Evolutionary conservation across 2,888 invertebrate genomes (phyloP).

Genomic region (Macaria notata): DNA sequence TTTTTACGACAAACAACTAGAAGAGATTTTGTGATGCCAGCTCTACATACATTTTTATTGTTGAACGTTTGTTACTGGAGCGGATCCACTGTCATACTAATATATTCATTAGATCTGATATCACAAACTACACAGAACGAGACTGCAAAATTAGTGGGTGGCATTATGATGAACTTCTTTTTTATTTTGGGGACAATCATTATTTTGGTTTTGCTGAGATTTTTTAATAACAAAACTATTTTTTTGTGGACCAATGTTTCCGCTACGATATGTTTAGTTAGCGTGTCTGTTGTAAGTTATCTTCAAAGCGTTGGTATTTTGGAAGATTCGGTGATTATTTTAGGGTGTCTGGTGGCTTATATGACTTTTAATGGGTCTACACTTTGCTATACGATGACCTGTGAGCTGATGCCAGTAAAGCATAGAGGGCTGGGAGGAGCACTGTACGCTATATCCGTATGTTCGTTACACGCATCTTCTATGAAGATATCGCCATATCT

Average conservation of each 20-base stretch:
- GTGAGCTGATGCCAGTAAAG: slow-evolving; percentile 28
- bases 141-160: neutral
- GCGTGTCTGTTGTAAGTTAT: neutral
- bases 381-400: slow-evolving; percentile 8
- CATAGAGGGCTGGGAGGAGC: slow-evolving; percentile 24
- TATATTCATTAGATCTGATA: slow-evolving; percentile 9
- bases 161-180: neutral
- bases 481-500: slow-evolving; percentile 24
- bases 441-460: slow-evolving; percentile 10
- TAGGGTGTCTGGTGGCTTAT: neutral
- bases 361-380: neutral
- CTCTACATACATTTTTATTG: neutral
- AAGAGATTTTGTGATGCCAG: slow-evolving; percentile 4
- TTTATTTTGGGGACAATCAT: neutral
- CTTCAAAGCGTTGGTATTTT: slow-evolving; percentile 8
- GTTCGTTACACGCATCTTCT: slow-evolving; percentile 13
- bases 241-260: slow-evolving; percentile 14
- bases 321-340: neutral
- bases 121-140: slow-evolving; percentile 1
- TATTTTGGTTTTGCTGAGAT: slow-evolving; percentile 9
- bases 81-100: neutral
- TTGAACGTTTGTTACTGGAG: slow-evolving; percentile 7
- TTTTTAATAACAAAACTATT: slow-evolving; percentile 25
- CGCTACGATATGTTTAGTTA: neutral
- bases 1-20: neutral